Percentiles rank a stretch among this genome's conserved stretches.
Evolutionary conservation across 2,797 vertebrate species (phyloP).

Genomic region (Lycodopsis pacificus): DNA sequence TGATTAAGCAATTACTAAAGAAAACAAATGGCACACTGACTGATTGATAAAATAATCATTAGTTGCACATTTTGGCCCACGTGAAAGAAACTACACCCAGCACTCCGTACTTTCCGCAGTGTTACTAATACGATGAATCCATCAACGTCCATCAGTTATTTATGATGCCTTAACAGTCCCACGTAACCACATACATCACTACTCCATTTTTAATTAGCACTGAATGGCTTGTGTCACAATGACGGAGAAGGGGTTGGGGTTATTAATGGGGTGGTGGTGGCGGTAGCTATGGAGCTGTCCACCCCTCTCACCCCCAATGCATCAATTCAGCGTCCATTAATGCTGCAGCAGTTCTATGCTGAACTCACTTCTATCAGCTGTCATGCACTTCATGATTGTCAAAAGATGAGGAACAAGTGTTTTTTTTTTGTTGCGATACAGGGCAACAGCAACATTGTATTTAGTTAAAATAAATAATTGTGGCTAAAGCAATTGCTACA

Average conservation of each 20-base stretch:
- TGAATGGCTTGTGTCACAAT: slow-evolving; percentile 43
- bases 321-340: slow-evolving; percentile 27
- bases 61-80: background rate
- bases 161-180: slow-evolving; percentile 41
- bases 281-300: slow-evolving; percentile 8
- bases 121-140: slow-evolving; percentile 40
- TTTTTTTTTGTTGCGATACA: background rate
- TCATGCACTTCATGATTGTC: background rate
- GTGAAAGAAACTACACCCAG: background rate
- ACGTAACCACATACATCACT: slow-evolving; percentile 44
- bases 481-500: background rate
- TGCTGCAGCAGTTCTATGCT: slow-evolving; percentile 12
- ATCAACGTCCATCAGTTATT: slow-evolving; percentile 51
- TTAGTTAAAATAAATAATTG: slow-evolving; percentile 12
- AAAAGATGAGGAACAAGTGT: background rate
- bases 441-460: background rate
- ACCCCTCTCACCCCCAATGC: slow-evolving; percentile 14
- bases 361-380: slow-evolving; percentile 9
- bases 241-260: slow-evolving; percentile 43
- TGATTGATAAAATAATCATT: background rate
- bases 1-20: background rate
- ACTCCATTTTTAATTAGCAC: slow-evolving; percentile 55
- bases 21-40: background rate
- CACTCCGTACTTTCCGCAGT: background rate
- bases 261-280: slow-evolving; percentile 28